Evolutionary conservation across 2,888 invertebrate genomes (phyloP).

Genomic region (Agelastica alni): DNA sequence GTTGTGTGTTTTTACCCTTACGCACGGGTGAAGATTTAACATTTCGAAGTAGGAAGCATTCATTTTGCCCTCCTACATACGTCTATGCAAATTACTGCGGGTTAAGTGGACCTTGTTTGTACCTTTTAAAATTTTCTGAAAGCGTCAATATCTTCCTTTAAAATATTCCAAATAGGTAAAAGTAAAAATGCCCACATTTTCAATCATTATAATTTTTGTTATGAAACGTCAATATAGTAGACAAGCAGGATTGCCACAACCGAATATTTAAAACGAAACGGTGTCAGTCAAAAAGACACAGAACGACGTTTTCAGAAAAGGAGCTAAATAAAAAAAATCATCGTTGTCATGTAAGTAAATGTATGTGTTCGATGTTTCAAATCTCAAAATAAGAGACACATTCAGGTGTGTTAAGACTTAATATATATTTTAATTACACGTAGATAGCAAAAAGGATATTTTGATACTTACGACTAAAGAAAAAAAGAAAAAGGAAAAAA

Average conservation of each 20-base stretch:
- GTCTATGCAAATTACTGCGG: slow-evolving; percentile 40
- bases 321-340: slow-evolving; percentile 18
- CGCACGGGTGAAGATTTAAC: too few relatives aligned
- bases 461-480: slow-evolving; percentile 58
- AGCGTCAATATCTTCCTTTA: slow-evolving; percentile 2
- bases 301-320: slow-evolving; percentile 5
- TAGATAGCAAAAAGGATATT: slow-evolving; percentile 55
- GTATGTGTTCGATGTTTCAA: slow-evolving; percentile 53
- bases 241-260: too few relatives aligned
- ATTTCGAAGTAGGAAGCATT: too few relatives aligned
- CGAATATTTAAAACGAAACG: too few relatives aligned
- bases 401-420: slow-evolving; percentile 48
- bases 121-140: slow-evolving; percentile 31
- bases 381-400: slow-evolving; percentile 40
- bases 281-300: too few relatives aligned
- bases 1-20: too few relatives aligned
- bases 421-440: slow-evolving; percentile 54
- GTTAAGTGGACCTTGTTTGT: slow-evolving; percentile 51
- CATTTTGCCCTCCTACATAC: slow-evolving; percentile 3
- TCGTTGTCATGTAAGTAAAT: slow-evolving; percentile 39
- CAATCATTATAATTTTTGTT: too few relatives aligned
- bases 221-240: too few relatives aligned
- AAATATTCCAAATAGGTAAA: too few relatives aligned
- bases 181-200: too few relatives aligned
- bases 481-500: slow-evolving; percentile 45